Evolutionary conservation across 2,888 invertebrate genomes (phyloP).

Genomic region (Drosophila cognata): DNA sequence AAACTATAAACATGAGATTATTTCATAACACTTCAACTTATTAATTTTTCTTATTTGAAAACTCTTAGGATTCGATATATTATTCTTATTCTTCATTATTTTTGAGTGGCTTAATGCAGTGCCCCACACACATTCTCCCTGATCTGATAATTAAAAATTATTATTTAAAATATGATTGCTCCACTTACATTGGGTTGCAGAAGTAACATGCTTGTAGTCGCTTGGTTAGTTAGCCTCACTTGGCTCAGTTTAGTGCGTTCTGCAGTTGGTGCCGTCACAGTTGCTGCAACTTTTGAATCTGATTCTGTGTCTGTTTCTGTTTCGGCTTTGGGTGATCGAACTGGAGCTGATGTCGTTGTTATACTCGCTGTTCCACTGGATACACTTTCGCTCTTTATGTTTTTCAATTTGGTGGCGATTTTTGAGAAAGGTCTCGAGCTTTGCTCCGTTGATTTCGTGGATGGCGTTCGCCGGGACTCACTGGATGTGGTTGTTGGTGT

Average conservation of each 20-base stretch:
- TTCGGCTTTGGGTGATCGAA: constrained; percentile 38
- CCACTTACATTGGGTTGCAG: constrained; percentile 94
- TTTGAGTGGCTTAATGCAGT: background rate
- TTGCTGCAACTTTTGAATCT: constrained; percentile 26
- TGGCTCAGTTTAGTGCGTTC: constrained; percentile 70
- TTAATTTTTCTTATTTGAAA: background rate
- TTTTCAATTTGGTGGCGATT: constrained; percentile 47
- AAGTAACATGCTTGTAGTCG: constrained; percentile 94
- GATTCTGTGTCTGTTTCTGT: constrained; percentile 24
- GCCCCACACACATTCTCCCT: background rate
- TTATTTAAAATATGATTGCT: background rate
- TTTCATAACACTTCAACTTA: background rate
- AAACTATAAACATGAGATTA: background rate
- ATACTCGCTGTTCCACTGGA: constrained; percentile 37
- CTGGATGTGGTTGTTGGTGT: constrained; percentile 31
- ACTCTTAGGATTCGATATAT: background rate
- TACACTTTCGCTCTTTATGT: constrained; percentile 54
- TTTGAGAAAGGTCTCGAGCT: constrained; percentile 15
- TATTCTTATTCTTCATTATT: background rate
- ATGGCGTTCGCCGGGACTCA: constrained; percentile 44
- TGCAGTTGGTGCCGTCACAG: constrained; percentile 47
- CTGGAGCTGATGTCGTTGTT: constrained; percentile 53
- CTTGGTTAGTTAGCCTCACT: constrained; percentile 77
- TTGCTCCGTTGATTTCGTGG: constrained; percentile 28
- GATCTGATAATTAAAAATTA: background rate